These are phyloP conservation scores for Holotrichia oblita DNA, from an alignment of 1,140 invertebrate species.

Conservation along the genomic window DNA sequence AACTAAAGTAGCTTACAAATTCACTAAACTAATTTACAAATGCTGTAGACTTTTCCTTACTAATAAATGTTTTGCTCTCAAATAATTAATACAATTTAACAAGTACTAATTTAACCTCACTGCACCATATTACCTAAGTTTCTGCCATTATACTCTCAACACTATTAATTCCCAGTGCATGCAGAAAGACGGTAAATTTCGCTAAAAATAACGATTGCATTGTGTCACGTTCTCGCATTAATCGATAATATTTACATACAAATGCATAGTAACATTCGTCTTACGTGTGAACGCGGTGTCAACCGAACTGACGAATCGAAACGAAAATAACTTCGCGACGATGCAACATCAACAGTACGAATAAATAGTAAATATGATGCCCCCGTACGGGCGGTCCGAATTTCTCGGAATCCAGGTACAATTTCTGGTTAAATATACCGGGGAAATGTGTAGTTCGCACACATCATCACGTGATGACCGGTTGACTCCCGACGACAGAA, in stretches of 20 bases:
- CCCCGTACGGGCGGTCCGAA: background rate
- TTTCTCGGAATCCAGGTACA: background rate
- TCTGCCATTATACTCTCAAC: too few species aligned
- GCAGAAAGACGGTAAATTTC: background rate
- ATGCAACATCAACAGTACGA: background rate
- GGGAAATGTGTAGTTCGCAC: background rate
- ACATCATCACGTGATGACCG: background rate
- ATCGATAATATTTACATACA: slow-evolving; percentile 34
- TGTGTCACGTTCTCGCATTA: background rate
- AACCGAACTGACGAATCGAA: slow-evolving; percentile 11
- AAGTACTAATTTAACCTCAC: too few species aligned
- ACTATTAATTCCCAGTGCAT: background rate
- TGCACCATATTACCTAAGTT: too few species aligned
- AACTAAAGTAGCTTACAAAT: too few species aligned
- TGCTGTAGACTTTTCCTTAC: too few species aligned
- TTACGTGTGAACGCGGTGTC: background rate
- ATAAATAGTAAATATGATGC: background rate
- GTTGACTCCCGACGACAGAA: background rate
- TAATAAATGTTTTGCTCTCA: too few species aligned
- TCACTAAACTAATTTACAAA: too few species aligned
- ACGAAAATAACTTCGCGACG: slow-evolving; percentile 13
- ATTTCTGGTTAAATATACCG: background rate
- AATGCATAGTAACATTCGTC: background rate
- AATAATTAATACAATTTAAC: too few species aligned
- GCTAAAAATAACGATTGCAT: slow-evolving; percentile 13